Percentiles rank a stretch among this genome's conserved stretches.
phyloP scores from a whole-genome alignment of 2,113 vertebrate species.

The Ovibos moschatus region DNA sequence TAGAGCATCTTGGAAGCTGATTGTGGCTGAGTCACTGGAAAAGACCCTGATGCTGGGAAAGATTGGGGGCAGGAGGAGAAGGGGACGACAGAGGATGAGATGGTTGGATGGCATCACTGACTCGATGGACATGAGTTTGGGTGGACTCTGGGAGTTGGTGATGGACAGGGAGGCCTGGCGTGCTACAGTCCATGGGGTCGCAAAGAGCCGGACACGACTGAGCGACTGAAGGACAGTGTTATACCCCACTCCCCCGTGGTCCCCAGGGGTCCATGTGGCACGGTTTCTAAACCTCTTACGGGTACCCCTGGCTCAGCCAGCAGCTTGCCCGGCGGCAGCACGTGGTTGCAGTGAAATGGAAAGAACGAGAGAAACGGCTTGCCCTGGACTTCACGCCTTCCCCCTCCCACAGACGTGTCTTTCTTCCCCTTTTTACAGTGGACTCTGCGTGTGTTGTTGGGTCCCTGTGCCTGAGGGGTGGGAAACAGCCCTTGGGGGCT shows the following conservation, averaged over 20 bases:
- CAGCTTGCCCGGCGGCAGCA: not conserved
- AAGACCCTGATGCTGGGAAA: not conserved
- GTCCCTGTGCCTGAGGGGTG: not conserved
- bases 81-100: not conserved
- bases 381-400: not conserved
- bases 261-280: rapidly evolving
- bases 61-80: not conserved
- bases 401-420: not conserved
- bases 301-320: not conserved
- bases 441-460: not conserved
- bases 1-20: not conserved
- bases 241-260: not conserved
- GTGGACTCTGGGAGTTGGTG: not conserved
- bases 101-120: not conserved
- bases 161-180: not conserved
- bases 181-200: rapidly evolving
- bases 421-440: slow-evolving; percentile 1
- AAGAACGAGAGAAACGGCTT: not conserved
- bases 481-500: not conserved
- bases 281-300: not conserved
- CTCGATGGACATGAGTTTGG: not conserved
- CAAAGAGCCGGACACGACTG: not conserved
- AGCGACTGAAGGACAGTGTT: not conserved
- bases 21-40: not conserved
- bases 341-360: rapidly evolving